Base-by-base conservation (phyloP, 2,888 invertebrate genomes). In the Thymelicus lineola region DNA sequence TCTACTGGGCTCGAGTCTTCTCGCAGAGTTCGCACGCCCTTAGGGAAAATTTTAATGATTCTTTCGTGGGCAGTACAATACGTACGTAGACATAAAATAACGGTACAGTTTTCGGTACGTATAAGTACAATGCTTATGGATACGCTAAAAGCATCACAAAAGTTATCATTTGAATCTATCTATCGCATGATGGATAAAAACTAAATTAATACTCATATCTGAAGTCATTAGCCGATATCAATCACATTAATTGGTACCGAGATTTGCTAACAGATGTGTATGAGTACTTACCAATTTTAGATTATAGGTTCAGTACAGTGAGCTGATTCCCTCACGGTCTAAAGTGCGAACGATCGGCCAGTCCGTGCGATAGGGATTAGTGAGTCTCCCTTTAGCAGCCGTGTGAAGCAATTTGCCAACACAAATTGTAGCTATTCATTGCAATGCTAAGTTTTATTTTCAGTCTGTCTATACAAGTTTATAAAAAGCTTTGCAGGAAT, bases 341-440 rank as follows among this genome's bases (percentile, higher is more conserved):
- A 67, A 53, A 53, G 60, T 67, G 60, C 66, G 53, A 50, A 67
- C 53, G 66, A 36, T 53, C 66, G 50, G 67, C 60, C 15, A 50
- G 66, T 53, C 45, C 67, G 61, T 67, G 67, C 67, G 60, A 55
- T 67, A 12, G 61, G 61, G 67, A 67, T 67, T 67, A 67, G 61
- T 55, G 53, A 60, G 38, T 61, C 45, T 67, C 45, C 60, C 61
- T 61, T 67, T 45, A 61, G 45, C 42, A 55, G 35, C 42, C 61
- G 67, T 35, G 67, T 61, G 67, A 67, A 61, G 67, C 67, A 61
- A 67, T 67, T 67, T 67, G 17, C 67, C 35, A 67, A 67, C 53
- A 61, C 61, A 67, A 67, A 61, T 67, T 45, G 60, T 67, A 45
- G 61, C 50, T 14, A 67, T 67, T 61, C 45, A 61, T 59, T 59